A percentile compares a stretch with the other conserved stretches of the same genome.
phyloP scores from a whole-genome alignment of 2,113 vertebrate species.

The Ramphastos sulfuratus region DNA sequence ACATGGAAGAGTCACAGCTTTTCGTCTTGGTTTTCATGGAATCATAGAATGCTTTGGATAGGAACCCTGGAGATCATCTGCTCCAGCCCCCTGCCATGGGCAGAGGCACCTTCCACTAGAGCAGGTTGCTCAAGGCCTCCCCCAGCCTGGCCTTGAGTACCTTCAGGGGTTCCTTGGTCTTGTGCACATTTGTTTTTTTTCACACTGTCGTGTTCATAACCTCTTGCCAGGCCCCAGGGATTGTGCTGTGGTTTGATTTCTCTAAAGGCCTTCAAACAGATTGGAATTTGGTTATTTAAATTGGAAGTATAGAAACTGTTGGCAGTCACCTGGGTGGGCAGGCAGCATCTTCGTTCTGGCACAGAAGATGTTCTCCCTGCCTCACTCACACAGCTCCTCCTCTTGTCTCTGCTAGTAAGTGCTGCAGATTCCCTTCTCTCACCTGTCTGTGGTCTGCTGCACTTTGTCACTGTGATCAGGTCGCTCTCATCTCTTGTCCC shows the following conservation, averaged over 20 bases:
- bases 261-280: background rate
- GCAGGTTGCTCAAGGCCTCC: too few species aligned
- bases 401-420: background rate
- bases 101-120: too few species aligned
- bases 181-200: rapidly evolving
- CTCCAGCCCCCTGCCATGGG: too few species aligned
- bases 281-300: background rate
- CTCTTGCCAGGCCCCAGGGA: background rate
- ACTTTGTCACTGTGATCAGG: background rate
- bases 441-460: background rate
- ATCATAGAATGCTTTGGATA: too few species aligned
- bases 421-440: background rate
- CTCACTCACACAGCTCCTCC: background rate
- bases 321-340: background rate
- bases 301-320: background rate
- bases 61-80: too few species aligned
- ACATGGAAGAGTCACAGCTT: too few species aligned
- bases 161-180: background rate
- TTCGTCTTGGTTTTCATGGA: too few species aligned
- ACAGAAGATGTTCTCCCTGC: background rate
- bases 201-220: background rate
- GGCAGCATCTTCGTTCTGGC: background rate
- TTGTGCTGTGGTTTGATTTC: background rate
- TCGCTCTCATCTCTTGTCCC: background rate
- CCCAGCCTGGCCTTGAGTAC: too few species aligned